Evolutionary conservation across 2,888 invertebrate genomes (phyloP).

Genomic region (Caenorhabditis uteleia): DNA sequence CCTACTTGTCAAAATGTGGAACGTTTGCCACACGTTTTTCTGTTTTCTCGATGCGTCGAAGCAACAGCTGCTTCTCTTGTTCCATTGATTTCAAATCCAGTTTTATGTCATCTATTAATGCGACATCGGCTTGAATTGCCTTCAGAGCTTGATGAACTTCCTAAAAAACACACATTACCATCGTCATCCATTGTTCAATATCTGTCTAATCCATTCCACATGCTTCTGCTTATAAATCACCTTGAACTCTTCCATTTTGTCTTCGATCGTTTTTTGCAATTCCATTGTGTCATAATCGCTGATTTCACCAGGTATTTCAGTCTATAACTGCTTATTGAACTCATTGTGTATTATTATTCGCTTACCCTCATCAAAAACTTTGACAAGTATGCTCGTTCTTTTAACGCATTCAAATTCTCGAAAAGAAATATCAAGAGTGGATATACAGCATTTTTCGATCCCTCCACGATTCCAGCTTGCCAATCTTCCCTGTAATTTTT

Average conservation of each 20-base stretch:
- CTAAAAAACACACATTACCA: slow-evolving; percentile 35
- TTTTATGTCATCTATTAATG: slow-evolving; percentile 81
- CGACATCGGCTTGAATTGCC: slow-evolving; percentile 72
- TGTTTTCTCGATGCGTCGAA: slow-evolving; percentile 75
- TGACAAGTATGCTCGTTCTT: slow-evolving; percentile 85
- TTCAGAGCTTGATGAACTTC: slow-evolving; percentile 54
- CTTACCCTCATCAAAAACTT: slow-evolving; percentile 71
- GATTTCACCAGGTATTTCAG: slow-evolving; percentile 67
- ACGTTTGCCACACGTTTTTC: slow-evolving; percentile 59
- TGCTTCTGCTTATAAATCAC: no score
- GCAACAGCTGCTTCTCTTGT: slow-evolving; percentile 80
- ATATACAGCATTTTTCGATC: slow-evolving; percentile 80
- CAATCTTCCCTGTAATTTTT: slow-evolving; percentile 73
- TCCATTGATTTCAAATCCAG: slow-evolving; percentile 78
- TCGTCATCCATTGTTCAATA: neutral
- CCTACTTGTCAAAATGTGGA: slow-evolving; percentile 58
- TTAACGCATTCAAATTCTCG: slow-evolving; percentile 78
- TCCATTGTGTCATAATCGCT: slow-evolving; percentile 80
- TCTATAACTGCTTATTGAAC: slow-evolving; percentile 27
- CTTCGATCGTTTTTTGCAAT: slow-evolving; percentile 78
- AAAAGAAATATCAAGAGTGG: slow-evolving; percentile 84
- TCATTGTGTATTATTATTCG: slow-evolving; percentile 27
- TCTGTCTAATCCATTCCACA: neutral
- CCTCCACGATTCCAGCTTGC: slow-evolving; percentile 78
- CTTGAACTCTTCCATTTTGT: slow-evolving; percentile 83